Evolutionary conservation across 2,888 invertebrate genomes (phyloP).

Genomic region (Lasius fuliginosus): DNA sequence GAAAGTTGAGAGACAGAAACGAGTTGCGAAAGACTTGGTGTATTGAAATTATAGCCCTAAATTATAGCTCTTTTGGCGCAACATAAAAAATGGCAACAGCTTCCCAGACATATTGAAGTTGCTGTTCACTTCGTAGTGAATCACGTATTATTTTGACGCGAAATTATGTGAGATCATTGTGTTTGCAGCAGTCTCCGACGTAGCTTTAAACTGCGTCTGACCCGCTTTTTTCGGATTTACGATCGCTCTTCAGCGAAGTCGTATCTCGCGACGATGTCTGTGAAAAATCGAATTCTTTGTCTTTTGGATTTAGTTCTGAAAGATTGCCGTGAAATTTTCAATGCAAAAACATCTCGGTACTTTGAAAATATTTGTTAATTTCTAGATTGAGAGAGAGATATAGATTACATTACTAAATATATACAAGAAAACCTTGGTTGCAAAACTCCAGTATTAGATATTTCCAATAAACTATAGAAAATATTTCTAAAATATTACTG

Average conservation of each 20-base stretch:
- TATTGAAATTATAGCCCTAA: conserved; percentile 39
- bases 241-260: conserved; percentile 11
- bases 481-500: neutral
- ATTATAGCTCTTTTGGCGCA: neutral
- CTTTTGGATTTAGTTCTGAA: neutral
- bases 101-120: conserved; percentile 6
- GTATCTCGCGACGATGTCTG: neutral
- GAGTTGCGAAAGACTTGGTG: neutral
- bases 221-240: conserved; percentile 23
- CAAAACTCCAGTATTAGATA: neutral
- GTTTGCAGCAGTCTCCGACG: conserved; percentile 29
- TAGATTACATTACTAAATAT: neutral
- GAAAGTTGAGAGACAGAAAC: neutral
- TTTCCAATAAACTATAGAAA: neutral
- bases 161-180: conserved; percentile 21
- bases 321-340: neutral
- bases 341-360: neutral
- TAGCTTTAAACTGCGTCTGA: conserved; percentile 32
- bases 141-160: conserved; percentile 50
- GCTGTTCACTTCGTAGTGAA: conserved; percentile 15
- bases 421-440: neutral
- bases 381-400: neutral
- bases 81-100: conserved; percentile 45
- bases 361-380: neutral
- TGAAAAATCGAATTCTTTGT: neutral